A percentile compares a stretch with the other conserved stretches of the same genome.
These are phyloP conservation scores for Disparrhopalites patrizii DNA, from an alignment of 2,888 invertebrate species.

Conservation along the genomic window DNA sequence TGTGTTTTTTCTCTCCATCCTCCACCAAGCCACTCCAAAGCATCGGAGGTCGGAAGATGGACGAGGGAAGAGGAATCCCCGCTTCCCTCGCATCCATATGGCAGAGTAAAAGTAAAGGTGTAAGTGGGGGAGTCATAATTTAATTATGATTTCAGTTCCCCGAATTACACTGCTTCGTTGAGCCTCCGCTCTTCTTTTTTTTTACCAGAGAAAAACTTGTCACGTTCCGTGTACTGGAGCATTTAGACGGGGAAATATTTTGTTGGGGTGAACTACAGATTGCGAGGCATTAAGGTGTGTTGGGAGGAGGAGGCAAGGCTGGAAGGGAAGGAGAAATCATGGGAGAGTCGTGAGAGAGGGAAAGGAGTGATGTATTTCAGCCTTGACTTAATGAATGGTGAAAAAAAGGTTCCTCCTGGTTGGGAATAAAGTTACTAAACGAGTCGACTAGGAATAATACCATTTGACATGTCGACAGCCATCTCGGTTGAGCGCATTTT, in stretches of 20 bases:
- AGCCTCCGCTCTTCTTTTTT: neutral
- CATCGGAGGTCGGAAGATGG: too few relatives aligned
- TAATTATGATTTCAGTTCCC: too few relatives aligned
- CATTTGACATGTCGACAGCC: slow-evolving; percentile 15
- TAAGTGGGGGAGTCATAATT: neutral
- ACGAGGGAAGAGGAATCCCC: too few relatives aligned
- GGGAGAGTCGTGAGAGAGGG: neutral
- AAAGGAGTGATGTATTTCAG: slow-evolving; percentile 12
- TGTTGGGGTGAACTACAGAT: neutral
- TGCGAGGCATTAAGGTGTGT: neutral
- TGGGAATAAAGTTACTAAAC: neutral
- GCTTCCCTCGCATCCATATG: too few relatives aligned
- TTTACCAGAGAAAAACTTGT: neutral
- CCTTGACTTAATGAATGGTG: slow-evolving; percentile 15
- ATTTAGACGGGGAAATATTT: neutral
- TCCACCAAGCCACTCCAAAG: too few relatives aligned
- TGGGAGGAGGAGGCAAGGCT: neutral
- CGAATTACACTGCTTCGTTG: too few relatives aligned
- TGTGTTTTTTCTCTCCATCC: too few relatives aligned
- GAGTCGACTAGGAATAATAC: slow-evolving; percentile 24
- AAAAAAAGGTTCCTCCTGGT: slow-evolving; percentile 1
- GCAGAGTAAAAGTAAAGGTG: neutral
- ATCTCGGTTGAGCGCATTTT: neutral
- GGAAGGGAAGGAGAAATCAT: neutral
- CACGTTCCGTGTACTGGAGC: neutral